Conservation (phyloP, 1,140 invertebrate genomes). For the Platyura marginata region DNA sequence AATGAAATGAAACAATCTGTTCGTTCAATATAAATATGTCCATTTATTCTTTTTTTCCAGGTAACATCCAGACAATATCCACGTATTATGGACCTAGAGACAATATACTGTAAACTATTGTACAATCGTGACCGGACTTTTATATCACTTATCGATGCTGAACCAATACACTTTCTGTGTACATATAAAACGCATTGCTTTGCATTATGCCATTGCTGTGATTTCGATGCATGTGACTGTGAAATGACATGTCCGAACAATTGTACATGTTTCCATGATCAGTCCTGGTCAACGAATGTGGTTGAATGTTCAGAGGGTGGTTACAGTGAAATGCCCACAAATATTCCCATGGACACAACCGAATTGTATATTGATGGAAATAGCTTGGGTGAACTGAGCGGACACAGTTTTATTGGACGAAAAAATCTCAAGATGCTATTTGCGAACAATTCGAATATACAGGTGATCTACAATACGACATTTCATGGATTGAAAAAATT, state of each 20-base stretch:
- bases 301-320: conserved; percentile 72
- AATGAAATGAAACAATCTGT: no score
- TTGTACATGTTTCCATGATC: conserved; percentile 87
- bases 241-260: conserved; percentile 89
- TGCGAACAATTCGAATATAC: conserved; percentile 75
- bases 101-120: conserved; percentile 74
- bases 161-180: conserved; percentile 78
- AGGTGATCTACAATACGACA: conserved; percentile 68
- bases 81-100: conserved; percentile 75
- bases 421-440: conserved; percentile 73
- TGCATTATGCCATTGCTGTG: conserved; percentile 82
- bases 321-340: conserved; percentile 62
- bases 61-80: conserved; percentile 57
- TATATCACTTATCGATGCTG: conserved; percentile 64
- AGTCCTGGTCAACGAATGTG: conserved; percentile 83
- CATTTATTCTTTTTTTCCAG: conserved; percentile 1
- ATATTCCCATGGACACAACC: conserved; percentile 86
- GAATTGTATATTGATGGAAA: conserved; percentile 86
- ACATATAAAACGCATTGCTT: conserved; percentile 86
- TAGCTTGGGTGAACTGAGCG: conserved; percentile 65
- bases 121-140: conserved; percentile 66
- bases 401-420: conserved; percentile 78
- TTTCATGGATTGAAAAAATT: conserved; percentile 70
- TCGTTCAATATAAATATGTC: no score
- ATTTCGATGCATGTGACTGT: conserved; percentile 88